Base-by-base conservation (phyloP, 2,888 invertebrate genomes). In the Oligia strigilis region DNA sequence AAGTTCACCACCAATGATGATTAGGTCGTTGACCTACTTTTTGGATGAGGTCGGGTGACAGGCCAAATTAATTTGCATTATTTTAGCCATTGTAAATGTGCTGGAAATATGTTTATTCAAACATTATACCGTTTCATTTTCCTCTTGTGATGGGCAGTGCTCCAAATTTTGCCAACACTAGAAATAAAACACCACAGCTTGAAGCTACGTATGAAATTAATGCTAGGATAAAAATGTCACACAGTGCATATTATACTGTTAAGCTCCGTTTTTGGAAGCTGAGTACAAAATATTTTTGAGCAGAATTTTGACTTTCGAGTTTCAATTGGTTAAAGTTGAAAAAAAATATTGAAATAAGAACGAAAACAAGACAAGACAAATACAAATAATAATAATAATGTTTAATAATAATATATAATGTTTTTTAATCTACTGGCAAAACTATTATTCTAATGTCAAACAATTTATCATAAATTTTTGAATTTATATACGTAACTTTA, bases 1-100 rank as follows among this genome's bases (percentile, higher is more conserved):
- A 94, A 93, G 93, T 93, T 90, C 90, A 86, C 85, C 81, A 87
- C 85, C 89, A 87, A 88, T 89, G 88, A 84, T 88, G 88, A 89
- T 89, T 87, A 89, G 85, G 81, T 71, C 75, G 77, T 52, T 77
- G 87, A 79, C 86, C 88, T 60, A 87, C 40, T 87, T 89, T 81
- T 80, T 70, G 43, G 72, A 80, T 80, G 84, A 73, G 83, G 86
- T 82, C 52, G 75, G 70, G 62, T 72, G 82, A 79, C 72, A 85
- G 40, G 72, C 71, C 49, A 81, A 86, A 87, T 83, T 82, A 83
- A 86, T 82, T 87, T 87, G 72, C 81, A 77, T 86, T 62, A 72
- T 78, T 81, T 77, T 72, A 66, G 46, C 36, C 66, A 46, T 65
- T 71, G 17, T 23, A 69, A 77, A 81, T 77, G 65, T 76, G 72